Evolutionary conservation across 1,140 invertebrate species (phyloP).

Genomic region (Ridgeia piscesae): DNA sequence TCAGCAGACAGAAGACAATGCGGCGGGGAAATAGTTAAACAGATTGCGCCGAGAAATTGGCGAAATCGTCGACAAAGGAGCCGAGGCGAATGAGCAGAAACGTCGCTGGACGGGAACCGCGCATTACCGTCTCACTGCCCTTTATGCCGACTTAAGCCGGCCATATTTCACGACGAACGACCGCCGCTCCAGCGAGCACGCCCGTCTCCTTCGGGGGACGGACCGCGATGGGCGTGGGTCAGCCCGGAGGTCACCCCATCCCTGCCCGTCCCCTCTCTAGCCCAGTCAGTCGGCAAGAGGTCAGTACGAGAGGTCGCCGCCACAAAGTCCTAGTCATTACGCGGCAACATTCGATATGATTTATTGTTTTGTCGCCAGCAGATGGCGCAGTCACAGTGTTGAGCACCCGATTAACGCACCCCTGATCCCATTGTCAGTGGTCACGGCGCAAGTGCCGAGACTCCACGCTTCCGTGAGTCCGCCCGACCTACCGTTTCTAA

Average conservation of each 20-base stretch:
- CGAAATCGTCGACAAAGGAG: not conserved
- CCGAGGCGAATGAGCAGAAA: not conserved
- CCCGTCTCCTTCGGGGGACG: constrained; percentile 11
- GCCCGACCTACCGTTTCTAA: not conserved
- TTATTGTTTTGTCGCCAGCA: not conserved
- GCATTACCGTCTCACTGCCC: not conserved
- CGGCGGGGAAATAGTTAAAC: not conserved
- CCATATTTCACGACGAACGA: not conserved
- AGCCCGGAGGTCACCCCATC: not conserved
- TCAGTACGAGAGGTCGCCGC: not conserved
- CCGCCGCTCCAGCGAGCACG: not conserved
- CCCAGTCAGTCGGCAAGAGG: not conserved
- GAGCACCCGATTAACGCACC: not conserved
- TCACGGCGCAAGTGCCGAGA: not conserved
- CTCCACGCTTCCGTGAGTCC: not conserved
- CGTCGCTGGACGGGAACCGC: not conserved
- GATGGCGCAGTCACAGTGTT: not conserved
- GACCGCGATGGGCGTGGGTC: not conserved
- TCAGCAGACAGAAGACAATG: not conserved
- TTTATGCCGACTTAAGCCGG: constrained; percentile 3
- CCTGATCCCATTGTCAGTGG: not conserved
- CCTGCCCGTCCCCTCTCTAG: not conserved
- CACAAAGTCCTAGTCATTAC: not conserved
- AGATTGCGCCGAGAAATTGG: not conserved
- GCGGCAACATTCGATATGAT: not conserved